A percentile compares a stretch with the other conserved stretches of the same genome.
Conservation (phyloP, 1,140 invertebrate genomes). For the Bilobella aurantiaca region DNA sequence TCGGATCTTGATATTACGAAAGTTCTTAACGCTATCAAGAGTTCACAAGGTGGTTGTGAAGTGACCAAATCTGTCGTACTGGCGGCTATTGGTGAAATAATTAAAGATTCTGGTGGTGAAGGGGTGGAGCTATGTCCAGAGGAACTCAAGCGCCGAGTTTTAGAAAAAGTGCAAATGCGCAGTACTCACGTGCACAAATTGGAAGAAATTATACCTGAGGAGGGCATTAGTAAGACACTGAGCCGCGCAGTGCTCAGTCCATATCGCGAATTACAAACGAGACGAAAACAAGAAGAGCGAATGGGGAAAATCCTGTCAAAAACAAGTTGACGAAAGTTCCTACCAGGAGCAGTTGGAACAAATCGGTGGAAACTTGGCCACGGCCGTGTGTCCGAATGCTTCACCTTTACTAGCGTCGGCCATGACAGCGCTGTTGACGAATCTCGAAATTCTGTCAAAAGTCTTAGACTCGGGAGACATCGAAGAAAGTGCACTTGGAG, state of each 20-base stretch:
- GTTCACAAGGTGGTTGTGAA: not conserved
- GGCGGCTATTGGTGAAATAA: conserved; percentile 8
- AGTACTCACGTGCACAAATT: not conserved
- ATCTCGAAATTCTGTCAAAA: not conserved
- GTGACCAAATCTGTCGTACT: conserved; percentile 4
- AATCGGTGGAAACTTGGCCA: not conserved
- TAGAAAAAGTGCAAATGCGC: conserved; percentile 3
- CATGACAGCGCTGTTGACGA: not conserved
- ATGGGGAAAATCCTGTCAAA: conserved; percentile 2
- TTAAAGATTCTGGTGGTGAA: not conserved
- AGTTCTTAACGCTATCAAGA: conserved; percentile 1
- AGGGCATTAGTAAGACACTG: not conserved
- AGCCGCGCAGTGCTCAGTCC: not conserved
- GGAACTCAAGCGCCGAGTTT: conserved; percentile 1
- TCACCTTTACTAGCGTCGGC: not conserved
- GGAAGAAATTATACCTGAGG: not conserved
- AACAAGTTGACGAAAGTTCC: not conserved
- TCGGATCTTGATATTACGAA: conserved; percentile 2
- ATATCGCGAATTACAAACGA: not conserved
- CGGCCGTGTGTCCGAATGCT: not conserved
- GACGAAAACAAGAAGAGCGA: not conserved
- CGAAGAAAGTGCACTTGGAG: not conserved
- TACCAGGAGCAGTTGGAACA: not conserved
- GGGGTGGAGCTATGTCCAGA: not conserved
- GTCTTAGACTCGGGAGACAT: not conserved